These are phyloP conservation scores for Psammodynastes pulverulentus DNA, from an alignment of 2,113 vertebrate species.

Conservation along the genomic window DNA sequence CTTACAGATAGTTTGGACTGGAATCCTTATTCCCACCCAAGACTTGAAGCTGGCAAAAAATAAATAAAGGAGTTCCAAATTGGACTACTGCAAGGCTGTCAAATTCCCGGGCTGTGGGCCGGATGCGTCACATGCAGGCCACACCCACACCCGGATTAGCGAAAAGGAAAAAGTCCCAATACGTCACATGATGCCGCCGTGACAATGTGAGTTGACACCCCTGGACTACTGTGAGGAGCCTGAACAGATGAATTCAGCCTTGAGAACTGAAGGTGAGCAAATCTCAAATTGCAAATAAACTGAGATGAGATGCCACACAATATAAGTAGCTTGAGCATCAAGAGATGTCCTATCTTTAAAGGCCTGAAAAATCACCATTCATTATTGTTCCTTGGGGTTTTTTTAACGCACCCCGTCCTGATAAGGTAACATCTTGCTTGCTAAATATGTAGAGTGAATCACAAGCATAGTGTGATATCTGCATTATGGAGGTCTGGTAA, in stretches of 20 bases:
- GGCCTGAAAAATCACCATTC: neutral
- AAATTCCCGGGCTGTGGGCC: too few relatives aligned
- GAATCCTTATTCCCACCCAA: neutral
- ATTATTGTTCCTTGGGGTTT: neutral
- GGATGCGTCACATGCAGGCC: too few relatives aligned
- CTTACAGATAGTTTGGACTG: neutral
- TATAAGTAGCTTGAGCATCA: neutral
- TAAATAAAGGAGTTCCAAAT: neutral
- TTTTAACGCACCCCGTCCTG: neutral
- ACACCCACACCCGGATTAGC: too few relatives aligned
- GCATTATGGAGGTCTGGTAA: neutral
- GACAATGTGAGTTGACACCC: too few relatives aligned
- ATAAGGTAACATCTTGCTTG: neutral
- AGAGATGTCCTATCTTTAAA: neutral
- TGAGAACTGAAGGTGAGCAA: neutral
- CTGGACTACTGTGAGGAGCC: neutral
- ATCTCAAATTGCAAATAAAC: neutral
- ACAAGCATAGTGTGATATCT: neutral
- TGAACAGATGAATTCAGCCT: neutral
- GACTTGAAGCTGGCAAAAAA: neutral
- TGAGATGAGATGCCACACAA: neutral
- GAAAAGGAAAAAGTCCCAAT: too few relatives aligned
- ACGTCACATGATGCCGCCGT: rapidly evolving
- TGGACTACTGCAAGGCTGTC: neutral
- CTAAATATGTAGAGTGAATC: too few relatives aligned